Conservation (phyloP, 2,888 invertebrate genomes). For the Leptopterna dolabrata region DNA sequence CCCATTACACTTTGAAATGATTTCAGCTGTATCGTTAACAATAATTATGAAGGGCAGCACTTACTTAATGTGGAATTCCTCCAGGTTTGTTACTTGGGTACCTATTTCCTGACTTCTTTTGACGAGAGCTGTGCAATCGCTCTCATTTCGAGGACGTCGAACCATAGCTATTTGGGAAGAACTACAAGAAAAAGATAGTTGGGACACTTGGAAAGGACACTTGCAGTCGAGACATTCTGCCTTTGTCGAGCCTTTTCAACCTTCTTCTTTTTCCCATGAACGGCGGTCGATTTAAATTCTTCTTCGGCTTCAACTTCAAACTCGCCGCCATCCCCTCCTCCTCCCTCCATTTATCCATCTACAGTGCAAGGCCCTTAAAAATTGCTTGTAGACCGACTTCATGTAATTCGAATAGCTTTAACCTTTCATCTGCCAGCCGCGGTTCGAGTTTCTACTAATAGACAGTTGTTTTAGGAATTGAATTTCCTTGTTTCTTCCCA, state of each 20-base stretch:
- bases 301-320: background rate
- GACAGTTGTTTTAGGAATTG: background rate
- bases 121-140: too few species aligned
- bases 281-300: background rate
- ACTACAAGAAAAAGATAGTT: background rate
- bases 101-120: too few species aligned
- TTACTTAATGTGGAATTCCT: too few species aligned
- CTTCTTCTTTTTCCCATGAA: background rate
- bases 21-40: too few species aligned
- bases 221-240: constrained; percentile 4
- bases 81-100: too few species aligned
- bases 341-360: background rate
- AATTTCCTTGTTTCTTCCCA: constrained; percentile 6
- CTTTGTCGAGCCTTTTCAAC: background rate
- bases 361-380: background rate
- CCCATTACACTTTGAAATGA: too few species aligned
- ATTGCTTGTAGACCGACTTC: background rate
- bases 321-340: background rate
- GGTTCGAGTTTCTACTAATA: background rate
- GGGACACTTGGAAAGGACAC: background rate
- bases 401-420: constrained; percentile 27
- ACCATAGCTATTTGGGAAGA: background rate
- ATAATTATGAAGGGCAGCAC: too few species aligned
- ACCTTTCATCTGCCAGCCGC: background rate
- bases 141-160: background rate